phyloP scores from a whole-genome alignment of 2,113 vertebrate genomes.

The Lepidothrix coronata region DNA sequence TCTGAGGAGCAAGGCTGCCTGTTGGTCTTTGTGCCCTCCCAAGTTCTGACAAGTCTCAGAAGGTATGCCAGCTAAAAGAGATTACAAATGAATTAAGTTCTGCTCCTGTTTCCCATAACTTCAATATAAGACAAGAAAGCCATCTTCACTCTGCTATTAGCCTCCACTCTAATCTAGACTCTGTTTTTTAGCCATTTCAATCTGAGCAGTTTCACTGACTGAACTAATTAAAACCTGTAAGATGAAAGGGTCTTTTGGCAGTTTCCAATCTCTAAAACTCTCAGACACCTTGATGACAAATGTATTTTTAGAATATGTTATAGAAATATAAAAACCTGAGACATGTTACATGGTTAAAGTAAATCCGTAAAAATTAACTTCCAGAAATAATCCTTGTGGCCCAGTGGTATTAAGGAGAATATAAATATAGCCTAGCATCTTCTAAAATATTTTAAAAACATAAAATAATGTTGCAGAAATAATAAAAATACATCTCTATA shows the following conservation, averaged over 20 bases:
- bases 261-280: not conserved
- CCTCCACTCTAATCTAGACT: not conserved
- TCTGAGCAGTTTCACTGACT: not conserved
- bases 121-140: not conserved
- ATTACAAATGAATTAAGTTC: not conserved
- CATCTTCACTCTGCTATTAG: not conserved
- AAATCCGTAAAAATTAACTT: not conserved
- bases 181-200: slow-evolving; percentile 13
- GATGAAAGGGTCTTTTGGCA: not conserved
- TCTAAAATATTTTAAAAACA: not conserved
- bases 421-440: not conserved
- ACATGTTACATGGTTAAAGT: not conserved
- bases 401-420: not conserved
- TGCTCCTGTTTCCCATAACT: not conserved
- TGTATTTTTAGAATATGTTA: not conserved
- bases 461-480: not conserved
- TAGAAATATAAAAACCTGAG: not conserved
- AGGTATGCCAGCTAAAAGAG: not conserved
- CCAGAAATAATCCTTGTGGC: not conserved
- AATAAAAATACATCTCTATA: not conserved
- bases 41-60: not conserved
- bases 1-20: not conserved
- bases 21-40: not conserved
- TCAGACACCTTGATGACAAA: not conserved
- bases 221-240: not conserved